phyloP scores from a whole-genome alignment of 2,113 vertebrate genomes.

The Ammodytes dubius region DNA sequence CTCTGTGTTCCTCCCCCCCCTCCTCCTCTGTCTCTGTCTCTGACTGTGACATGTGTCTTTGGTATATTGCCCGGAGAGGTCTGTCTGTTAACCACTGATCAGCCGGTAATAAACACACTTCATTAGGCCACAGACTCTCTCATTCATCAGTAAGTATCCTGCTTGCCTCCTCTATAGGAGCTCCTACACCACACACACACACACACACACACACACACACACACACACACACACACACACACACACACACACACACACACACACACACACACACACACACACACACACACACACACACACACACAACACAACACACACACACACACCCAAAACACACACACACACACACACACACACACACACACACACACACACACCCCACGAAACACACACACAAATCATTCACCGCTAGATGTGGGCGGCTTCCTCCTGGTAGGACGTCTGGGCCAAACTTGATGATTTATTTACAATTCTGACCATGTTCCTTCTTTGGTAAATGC shows the following conservation, averaged over 20 bases:
- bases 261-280: too few species aligned
- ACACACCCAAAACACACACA: too few species aligned
- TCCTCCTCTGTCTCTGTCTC: conserved; percentile 14
- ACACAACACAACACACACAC: too few species aligned
- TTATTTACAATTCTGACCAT: conserved; percentile 73
- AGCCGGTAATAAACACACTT: conserved; percentile 79
- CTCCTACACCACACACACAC: background rate
- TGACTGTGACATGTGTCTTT: conserved; percentile 36
- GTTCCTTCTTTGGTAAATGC: conserved; percentile 52
- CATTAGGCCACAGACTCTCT: conserved; percentile 75
- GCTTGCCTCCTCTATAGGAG: conserved; percentile 62
- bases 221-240: too few species aligned
- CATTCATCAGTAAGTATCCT: conserved; percentile 71
- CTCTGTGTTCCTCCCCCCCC: background rate
- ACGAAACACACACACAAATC: conserved; percentile 51
- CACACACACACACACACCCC: too few species aligned
- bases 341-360: too few species aligned
- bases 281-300: too few species aligned
- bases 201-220: too few species aligned
- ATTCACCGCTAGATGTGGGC: conserved; percentile 47
- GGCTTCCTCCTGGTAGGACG: conserved; percentile 54
- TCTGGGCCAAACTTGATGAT: conserved; percentile 57
- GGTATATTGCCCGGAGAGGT: conserved; percentile 51
- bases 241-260: too few species aligned
- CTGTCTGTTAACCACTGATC: conserved; percentile 70